phyloP scores from a whole-genome alignment of 2,888 invertebrate genomes.

The Xestia rhomboidea region DNA sequence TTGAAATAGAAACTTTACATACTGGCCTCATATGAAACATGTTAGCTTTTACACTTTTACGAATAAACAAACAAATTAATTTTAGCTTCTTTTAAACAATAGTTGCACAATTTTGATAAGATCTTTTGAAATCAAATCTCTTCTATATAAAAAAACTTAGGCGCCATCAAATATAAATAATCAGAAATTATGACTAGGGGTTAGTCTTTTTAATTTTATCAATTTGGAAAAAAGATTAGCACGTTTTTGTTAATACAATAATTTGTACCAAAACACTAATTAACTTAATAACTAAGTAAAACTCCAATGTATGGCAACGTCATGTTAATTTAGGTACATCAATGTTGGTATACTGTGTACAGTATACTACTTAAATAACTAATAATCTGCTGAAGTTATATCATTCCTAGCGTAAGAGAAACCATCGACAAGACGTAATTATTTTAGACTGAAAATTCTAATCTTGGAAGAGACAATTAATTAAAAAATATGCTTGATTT shows the following conservation, averaged over 20 bases:
- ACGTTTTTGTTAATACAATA: slow-evolving; percentile 55
- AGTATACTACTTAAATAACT: slow-evolving; percentile 36
- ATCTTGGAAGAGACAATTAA: not conserved
- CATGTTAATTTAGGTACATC: slow-evolving; percentile 72
- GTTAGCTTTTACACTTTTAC: not conserved
- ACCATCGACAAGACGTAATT: not conserved
- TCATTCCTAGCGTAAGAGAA: slow-evolving; percentile 11
- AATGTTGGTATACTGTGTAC: slow-evolving; percentile 42
- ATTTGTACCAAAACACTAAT: slow-evolving; percentile 61
- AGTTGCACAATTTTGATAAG: slow-evolving; percentile 34
- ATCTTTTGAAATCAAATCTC: not conserved
- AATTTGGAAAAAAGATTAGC: slow-evolving; percentile 59
- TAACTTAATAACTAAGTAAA: slow-evolving; percentile 67
- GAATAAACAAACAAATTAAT: not conserved
- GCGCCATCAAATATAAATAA: slow-evolving; percentile 17
- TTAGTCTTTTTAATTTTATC: slow-evolving; percentile 76
- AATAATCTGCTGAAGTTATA: slow-evolving; percentile 27
- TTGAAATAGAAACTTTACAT: slow-evolving; percentile 44
- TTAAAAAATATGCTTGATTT: not conserved
- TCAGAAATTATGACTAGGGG: slow-evolving; percentile 77
- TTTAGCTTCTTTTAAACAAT: slow-evolving; percentile 9
- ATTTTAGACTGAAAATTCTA: not conserved
- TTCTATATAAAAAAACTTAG: slow-evolving; percentile 2
- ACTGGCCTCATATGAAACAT: slow-evolving; percentile 38
- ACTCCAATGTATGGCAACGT: slow-evolving; percentile 76